phyloP scores from a whole-genome alignment of 2,113 vertebrate genomes.

The Tylochromis polylepis region DNA sequence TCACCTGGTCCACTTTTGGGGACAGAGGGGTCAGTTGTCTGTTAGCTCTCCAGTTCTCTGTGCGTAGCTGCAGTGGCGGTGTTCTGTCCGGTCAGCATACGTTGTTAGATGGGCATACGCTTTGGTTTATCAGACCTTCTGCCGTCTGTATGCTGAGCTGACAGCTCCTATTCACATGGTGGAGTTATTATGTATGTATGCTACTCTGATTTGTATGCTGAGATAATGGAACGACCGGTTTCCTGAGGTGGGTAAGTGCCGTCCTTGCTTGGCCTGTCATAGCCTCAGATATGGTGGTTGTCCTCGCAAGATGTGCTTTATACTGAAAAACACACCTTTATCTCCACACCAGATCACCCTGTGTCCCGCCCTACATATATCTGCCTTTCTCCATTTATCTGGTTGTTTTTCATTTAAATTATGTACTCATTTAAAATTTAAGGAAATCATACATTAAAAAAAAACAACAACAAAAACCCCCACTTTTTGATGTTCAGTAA shows the following conservation, averaged over 20 bases:
- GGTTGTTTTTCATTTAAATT: not conserved
- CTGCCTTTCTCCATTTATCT: not conserved
- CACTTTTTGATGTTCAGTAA: no score
- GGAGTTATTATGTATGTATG: not conserved
- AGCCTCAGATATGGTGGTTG: not conserved
- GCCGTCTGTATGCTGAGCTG: fast-evolving
- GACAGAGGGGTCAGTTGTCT: fast-evolving
- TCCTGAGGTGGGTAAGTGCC: not conserved
- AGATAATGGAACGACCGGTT: not conserved
- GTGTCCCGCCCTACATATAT: not conserved
- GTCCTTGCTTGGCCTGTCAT: no score
- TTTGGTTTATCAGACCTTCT: not conserved
- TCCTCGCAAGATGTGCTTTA: not conserved
- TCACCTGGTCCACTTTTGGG: not conserved
- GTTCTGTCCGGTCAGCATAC: not conserved
- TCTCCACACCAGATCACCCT: not conserved
- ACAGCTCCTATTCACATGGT: fast-evolving
- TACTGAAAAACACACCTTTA: not conserved
- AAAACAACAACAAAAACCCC: no score
- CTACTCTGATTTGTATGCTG: not conserved
- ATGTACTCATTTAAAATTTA: not conserved
- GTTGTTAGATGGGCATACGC: not conserved
- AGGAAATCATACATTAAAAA: not conserved
- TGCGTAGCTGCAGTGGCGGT: not conserved
- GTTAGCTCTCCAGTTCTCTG: not conserved